These are phyloP conservation scores for Girardinus metallicus DNA, from an alignment of 2,797 vertebrate species.

Conservation along the genomic window DNA sequence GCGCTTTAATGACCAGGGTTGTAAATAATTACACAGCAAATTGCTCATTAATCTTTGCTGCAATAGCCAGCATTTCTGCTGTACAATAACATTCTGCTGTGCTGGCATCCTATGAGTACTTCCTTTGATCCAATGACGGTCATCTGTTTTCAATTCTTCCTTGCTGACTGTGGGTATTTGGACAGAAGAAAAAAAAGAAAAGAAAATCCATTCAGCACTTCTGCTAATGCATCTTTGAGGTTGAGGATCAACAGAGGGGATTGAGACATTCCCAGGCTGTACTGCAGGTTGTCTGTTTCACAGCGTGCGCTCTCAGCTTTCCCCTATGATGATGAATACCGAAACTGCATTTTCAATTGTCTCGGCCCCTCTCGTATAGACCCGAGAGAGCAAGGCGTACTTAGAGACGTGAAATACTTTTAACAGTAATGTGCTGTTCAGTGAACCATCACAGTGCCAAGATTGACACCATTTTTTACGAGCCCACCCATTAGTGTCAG, in stretches of 20 bases:
- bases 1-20: conserved; percentile 60
- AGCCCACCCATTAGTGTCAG: conserved; percentile 80
- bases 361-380: conserved; percentile 27
- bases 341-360: conserved; percentile 59
- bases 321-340: conserved; percentile 58
- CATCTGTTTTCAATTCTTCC: conserved; percentile 47
- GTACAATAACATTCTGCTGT: conserved; percentile 50
- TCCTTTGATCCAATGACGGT: conserved; percentile 56
- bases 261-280: conserved; percentile 52
- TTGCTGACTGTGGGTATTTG: conserved; percentile 63
- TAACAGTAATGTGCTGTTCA: conserved; percentile 79
- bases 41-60: conserved; percentile 56
- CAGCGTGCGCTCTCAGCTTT: conserved; percentile 37
- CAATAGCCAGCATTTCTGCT: conserved; percentile 32
- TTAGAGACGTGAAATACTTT: conserved; percentile 73
- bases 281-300: conserved; percentile 52
- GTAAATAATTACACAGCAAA: conserved; percentile 62
- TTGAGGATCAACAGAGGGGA: conserved; percentile 36
- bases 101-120: conserved; percentile 48
- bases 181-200: conserved; percentile 19
- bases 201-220: conserved; percentile 56
- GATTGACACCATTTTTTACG: conserved; percentile 81
- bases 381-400: conserved; percentile 60
- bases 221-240: conserved; percentile 56
- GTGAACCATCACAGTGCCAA: conserved; percentile 75